Evolutionary conservation across 2,113 vertebrate genomes (phyloP).

Genomic region (Cervus canadensis): DNA sequence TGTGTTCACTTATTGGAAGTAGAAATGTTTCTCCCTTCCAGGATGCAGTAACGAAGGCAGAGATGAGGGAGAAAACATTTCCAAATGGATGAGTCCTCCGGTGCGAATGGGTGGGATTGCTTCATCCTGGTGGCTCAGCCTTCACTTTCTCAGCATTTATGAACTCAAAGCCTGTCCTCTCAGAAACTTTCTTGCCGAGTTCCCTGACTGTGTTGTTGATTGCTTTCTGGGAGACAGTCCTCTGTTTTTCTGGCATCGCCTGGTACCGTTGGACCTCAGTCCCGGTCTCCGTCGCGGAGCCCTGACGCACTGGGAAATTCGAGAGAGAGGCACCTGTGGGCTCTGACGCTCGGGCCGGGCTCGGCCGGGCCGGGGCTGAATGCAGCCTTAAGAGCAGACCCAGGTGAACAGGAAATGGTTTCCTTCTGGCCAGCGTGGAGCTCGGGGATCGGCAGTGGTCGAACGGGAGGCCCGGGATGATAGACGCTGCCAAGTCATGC

Average conservation of each 20-base stretch:
- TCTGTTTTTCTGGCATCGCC: conserved; percentile 52
- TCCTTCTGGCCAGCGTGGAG: conserved; percentile 2
- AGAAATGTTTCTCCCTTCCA: conserved; percentile 14
- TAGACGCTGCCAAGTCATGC: conserved; percentile 1
- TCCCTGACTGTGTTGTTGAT: conserved; percentile 20
- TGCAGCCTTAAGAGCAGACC: conserved; percentile 41
- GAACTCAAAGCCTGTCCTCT: neutral
- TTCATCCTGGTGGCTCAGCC: neutral
- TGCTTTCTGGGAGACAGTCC: conserved; percentile 39
- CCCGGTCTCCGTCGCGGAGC: neutral
- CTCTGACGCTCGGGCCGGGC: neutral
- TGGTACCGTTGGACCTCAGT: neutral
- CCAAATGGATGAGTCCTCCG: neutral
- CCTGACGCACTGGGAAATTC: conserved; percentile 41
- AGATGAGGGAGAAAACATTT: conserved; percentile 29
- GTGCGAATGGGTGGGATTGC: neutral
- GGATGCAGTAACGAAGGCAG: neutral
- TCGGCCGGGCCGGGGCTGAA: conserved; percentile 38
- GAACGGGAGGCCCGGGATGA: neutral
- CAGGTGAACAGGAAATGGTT: conserved; percentile 63
- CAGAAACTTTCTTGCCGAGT: conserved; percentile 41
- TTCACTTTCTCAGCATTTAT: neutral
- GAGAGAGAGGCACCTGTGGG: conserved; percentile 47
- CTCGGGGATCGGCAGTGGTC: conserved; percentile 7
- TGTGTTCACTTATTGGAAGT: conserved; percentile 10